phyloP scores from a whole-genome alignment of 2,888 invertebrate genomes.

The Cylloceria caligata region DNA sequence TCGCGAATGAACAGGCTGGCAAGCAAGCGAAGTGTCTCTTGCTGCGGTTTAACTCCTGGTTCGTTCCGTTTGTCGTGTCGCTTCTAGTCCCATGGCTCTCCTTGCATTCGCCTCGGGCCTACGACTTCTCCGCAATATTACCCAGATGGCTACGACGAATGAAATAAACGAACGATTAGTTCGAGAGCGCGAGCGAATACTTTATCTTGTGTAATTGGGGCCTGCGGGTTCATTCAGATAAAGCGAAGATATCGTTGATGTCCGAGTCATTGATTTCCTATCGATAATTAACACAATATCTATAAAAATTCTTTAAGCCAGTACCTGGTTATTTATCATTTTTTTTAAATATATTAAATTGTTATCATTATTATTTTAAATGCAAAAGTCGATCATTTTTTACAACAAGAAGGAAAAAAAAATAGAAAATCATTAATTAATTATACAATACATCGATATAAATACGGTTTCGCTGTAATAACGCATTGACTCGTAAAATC shows the following conservation, averaged over 20 bases:
- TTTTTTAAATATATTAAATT: not conserved
- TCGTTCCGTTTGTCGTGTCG: constrained; percentile 19
- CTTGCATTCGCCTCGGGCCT: constrained; percentile 16
- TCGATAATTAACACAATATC: constrained; percentile 6
- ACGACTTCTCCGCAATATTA: constrained; percentile 15
- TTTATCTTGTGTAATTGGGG: constrained; percentile 6
- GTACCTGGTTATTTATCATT: too few species aligned
- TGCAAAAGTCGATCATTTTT: not conserved
- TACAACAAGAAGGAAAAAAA: not conserved
- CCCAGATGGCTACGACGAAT: constrained; percentile 13
- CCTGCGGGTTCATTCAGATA: not conserved
- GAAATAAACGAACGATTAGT: constrained; percentile 21
- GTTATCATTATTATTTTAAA: not conserved
- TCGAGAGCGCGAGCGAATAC: not conserved
- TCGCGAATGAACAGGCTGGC: constrained; percentile 25
- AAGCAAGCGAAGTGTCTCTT: constrained; percentile 52
- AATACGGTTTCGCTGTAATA: not conserved
- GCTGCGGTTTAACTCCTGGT: constrained; percentile 59
- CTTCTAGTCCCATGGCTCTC: not conserved
- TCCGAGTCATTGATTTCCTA: not conserved
- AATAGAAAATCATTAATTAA: too few species aligned
- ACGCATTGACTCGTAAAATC: not conserved
- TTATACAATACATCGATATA: not conserved
- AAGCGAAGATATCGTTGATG: not conserved
- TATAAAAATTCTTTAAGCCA: too few species aligned